Evolutionary conservation across 2,797 vertebrate genomes (phyloP).

Genomic region (Cottoperca gobio): DNA sequence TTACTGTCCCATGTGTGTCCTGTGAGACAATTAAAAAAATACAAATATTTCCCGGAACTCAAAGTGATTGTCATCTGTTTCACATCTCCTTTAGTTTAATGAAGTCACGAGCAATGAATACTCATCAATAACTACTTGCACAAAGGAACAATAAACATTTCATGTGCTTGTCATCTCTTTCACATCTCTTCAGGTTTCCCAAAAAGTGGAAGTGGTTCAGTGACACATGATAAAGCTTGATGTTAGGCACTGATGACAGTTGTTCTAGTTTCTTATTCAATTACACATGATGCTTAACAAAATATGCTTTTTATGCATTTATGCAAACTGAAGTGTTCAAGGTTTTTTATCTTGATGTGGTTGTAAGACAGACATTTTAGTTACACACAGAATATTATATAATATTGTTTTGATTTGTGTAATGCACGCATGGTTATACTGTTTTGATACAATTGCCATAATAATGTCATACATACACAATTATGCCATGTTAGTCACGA

Average conservation of each 20-base stretch:
- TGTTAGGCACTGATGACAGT: neutral
- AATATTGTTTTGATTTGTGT: neutral
- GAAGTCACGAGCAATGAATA: neutral
- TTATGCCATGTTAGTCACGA: neutral
- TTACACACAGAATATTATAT: no score
- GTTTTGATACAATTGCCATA: neutral
- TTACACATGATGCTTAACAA: conserved; percentile 1
- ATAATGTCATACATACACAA: neutral
- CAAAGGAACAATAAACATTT: conserved; percentile 25
- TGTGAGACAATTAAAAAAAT: neutral
- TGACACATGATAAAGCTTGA: conserved; percentile 11
- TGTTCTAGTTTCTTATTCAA: neutral
- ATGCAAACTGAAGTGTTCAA: neutral
- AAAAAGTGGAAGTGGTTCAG: neutral
- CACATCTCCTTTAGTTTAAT: neutral
- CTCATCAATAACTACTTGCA: neutral
- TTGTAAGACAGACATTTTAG: neutral
- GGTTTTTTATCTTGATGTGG: conserved; percentile 8
- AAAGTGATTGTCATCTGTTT: conserved; percentile 4
- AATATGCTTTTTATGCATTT: conserved; percentile 4
- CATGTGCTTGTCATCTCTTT: conserved; percentile 3
- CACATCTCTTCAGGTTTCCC: conserved; percentile 17
- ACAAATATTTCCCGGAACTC: neutral
- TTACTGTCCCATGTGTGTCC: neutral
- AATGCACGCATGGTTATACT: neutral